Conservation (phyloP, 2,888 invertebrate species). For the Adineta ricciae region DNA sequence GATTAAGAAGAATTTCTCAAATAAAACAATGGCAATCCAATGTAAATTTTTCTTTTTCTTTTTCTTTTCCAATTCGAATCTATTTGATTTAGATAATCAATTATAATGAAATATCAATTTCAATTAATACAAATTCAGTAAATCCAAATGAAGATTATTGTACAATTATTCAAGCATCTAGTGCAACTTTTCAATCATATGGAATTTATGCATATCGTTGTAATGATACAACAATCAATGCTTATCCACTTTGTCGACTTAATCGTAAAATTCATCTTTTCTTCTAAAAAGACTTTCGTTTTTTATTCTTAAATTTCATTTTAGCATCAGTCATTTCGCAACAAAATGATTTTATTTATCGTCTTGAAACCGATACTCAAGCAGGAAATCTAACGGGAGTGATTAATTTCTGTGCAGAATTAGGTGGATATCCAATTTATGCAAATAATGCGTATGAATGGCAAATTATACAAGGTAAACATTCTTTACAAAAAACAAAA, state of each 20-base stretch:
- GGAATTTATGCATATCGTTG: neutral
- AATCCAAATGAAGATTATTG: neutral
- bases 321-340: neutral
- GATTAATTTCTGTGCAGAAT: neutral
- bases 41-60: neutral
- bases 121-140: neutral
- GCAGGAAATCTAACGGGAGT: neutral
- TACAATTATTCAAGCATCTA: neutral
- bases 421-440: slow-evolving; percentile 11
- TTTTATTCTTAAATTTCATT: neutral
- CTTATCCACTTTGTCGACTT: neutral
- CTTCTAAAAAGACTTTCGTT: neutral
- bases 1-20: neutral
- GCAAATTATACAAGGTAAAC: neutral
- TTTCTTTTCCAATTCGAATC: neutral
- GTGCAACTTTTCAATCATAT: neutral
- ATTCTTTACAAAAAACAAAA: neutral
- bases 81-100: neutral
- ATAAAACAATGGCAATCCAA: neutral
- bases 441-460: slow-evolving; percentile 9
- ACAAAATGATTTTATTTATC: slow-evolving; percentile 1
- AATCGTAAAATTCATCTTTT: neutral
- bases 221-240: neutral
- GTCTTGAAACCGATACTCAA: neutral
- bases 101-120: neutral